Base-by-base conservation (phyloP, 2,888 invertebrate genomes). In the Lithophane leautieri region DNA sequence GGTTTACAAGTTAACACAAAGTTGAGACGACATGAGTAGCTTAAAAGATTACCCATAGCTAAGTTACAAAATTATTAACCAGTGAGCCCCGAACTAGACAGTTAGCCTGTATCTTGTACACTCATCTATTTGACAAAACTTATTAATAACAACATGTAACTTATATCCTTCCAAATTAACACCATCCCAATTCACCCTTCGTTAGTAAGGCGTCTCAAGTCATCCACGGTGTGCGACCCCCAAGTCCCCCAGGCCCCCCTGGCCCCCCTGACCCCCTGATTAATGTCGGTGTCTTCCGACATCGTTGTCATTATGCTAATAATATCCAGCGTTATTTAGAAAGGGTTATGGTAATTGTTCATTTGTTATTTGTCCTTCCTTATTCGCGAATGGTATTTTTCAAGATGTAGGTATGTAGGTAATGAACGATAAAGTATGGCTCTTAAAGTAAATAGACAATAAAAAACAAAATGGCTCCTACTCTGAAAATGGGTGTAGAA, bases 231-330 rank as follows among this genome's bases (percentile, higher is more conserved):
- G 52, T 34, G 34, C 28, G 42, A 44, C 70, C 62, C 62, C 7
- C 47, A 8, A 2, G 4, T 22, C 34, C 11, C 22, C 67, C 34
- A 16, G 16, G 0, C 9, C 78, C 61, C 60, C n/a, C 12, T 47
- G 34, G 8, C 50, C 56, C 88, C 88, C 76, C 76, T 90, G 90
- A 91, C 56, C 88, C 88, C 76, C 76, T 90, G 90, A 91, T 91
- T 89, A 88, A 89, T 90, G 92, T 86, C 81, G 78, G 69, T 86
- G 69, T 84, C 88, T 90, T 91, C 92, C 91, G 90, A 85, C 87
- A 82, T 71, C 76, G 87, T 85, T 78, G 88, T 89, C 90, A 87
- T 91, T 91, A 92, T 92, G 91, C 86, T 89, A 91, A 92, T 91
- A 78, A 78, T 73, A 79, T 78, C 67, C 68, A 70, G 63, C 77